These are phyloP conservation scores for Sporophila hypoxantha DNA, from an alignment of 2,113 vertebrate genomes.

Conservation along the genomic window DNA sequence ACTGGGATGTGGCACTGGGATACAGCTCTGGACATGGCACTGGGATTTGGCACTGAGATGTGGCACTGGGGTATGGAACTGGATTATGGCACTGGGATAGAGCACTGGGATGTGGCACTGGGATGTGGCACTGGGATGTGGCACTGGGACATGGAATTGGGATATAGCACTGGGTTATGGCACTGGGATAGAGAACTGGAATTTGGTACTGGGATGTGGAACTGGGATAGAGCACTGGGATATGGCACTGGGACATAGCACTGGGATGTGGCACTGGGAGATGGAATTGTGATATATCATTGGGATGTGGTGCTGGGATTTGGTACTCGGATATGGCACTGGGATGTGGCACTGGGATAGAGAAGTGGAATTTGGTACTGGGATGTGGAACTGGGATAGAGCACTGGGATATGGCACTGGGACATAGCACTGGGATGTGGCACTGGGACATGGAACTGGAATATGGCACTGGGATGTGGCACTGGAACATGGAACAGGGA, in stretches of 20 bases:
- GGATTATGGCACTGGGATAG: fast-evolving
- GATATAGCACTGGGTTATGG: too few relatives aligned
- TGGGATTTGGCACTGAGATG: fast-evolving
- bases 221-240: too few relatives aligned
- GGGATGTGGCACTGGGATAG: too few relatives aligned
- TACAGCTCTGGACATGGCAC: too few relatives aligned
- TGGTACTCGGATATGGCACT: too few relatives aligned
- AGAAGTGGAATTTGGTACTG: too few relatives aligned
- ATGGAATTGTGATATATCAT: too few relatives aligned
- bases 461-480: fast-evolving
- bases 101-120: fast-evolving
- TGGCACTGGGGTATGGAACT: fast-evolving
- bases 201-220: too few relatives aligned
- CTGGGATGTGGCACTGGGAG: too few relatives aligned
- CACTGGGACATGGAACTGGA: fast-evolving
- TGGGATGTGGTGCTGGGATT: too few relatives aligned
- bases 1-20: fast-evolving
- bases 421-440: fast-evolving
- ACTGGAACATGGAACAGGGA: fast-evolving
- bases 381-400: fast-evolving
- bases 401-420: too few relatives aligned
- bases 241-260: too few relatives aligned
- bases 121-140: fast-evolving
- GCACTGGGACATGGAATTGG: fast-evolving
- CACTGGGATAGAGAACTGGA: neutral